phyloP scores from a whole-genome alignment of 1,140 invertebrate species.

The Drosophila seguyi region DNA sequence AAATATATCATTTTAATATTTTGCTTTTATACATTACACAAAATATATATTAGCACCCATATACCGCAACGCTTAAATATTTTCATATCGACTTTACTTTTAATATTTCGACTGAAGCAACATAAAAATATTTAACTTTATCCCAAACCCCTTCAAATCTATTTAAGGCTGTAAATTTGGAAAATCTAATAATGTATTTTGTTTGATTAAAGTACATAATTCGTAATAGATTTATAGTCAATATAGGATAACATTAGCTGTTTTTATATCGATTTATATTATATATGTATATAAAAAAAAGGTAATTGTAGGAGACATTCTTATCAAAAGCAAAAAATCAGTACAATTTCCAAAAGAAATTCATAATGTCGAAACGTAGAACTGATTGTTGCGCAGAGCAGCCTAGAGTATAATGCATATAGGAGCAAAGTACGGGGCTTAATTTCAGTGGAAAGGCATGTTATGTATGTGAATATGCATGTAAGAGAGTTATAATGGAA shows the following conservation, averaged over 20 bases:
- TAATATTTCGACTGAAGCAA: neutral
- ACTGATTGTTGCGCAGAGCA: conserved; percentile 58
- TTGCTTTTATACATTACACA: no score
- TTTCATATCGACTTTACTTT: neutral
- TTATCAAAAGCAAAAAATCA: conserved; percentile 61
- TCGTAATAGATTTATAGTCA: conserved; percentile 63
- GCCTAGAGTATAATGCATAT: conserved; percentile 25
- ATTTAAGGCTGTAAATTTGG: conserved; percentile 18
- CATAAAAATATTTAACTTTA: neutral
- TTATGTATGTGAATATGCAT: conserved; percentile 4
- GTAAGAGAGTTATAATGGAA: conserved; percentile 39
- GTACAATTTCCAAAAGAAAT: conserved; percentile 63
- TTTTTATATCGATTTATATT: conserved; percentile 29
- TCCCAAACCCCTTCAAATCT: neutral
- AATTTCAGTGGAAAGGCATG: conserved; percentile 41
- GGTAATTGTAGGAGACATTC: conserved; percentile 22
- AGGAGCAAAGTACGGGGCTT: conserved; percentile 32
- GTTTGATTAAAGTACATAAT: conserved; percentile 62
- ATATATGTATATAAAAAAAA: conserved; percentile 41
- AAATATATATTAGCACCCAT: no score
- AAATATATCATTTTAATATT: no score
- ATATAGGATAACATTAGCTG: conserved; percentile 64
- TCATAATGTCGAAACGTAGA: conserved; percentile 40
- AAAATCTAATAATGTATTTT: conserved; percentile 66
- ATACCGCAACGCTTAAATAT: no score